These are phyloP conservation scores for Neoitamus cyanurus DNA, from an alignment of 2,888 invertebrate genomes.

Conservation along the genomic window DNA sequence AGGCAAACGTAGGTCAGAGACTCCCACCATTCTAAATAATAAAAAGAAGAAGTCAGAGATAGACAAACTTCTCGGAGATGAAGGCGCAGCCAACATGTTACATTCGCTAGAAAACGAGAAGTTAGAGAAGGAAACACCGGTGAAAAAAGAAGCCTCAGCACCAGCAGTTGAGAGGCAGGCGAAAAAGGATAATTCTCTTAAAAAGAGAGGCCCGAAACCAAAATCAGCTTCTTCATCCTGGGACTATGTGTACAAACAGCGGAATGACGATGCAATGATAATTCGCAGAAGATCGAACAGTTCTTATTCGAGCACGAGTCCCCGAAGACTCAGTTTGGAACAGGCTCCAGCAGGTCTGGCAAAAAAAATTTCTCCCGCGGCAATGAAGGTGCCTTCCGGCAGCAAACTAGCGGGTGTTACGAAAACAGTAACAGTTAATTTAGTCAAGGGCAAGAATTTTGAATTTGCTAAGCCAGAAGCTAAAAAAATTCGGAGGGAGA, in stretches of 20 bases:
- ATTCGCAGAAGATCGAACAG: conserved; percentile 86
- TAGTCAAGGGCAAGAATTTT: conserved; percentile 56
- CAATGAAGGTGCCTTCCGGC: conserved; percentile 53
- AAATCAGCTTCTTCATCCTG: conserved; percentile 63
- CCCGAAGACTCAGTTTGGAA: conserved; percentile 71
- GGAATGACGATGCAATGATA: conserved; percentile 81
- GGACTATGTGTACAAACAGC: conserved; percentile 72
- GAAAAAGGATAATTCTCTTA: conserved; percentile 15
- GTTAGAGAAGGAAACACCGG: conserved; percentile 53
- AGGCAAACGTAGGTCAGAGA: neutral
- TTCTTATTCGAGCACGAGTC: conserved; percentile 81
- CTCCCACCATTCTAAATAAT: conserved; percentile 53
- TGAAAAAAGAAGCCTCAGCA: conserved; percentile 46
- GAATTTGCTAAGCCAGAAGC: conserved; percentile 64
- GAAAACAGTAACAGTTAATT: neutral
- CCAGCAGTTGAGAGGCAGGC: conserved; percentile 58
- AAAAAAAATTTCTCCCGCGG: conserved; percentile 40
- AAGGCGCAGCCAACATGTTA: conserved; percentile 87
- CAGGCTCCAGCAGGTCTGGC: conserved; percentile 56
- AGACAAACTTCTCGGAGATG: conserved; percentile 82
- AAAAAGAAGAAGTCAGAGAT: conserved; percentile 76
- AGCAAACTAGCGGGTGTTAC: neutral
- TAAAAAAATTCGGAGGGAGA: conserved; percentile 57
- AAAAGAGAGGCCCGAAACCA: conserved; percentile 41
- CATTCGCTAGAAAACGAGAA: conserved; percentile 75